Conservation (phyloP, 2,888 invertebrate genomes). For the Lissocephala sabroskyi region DNA sequence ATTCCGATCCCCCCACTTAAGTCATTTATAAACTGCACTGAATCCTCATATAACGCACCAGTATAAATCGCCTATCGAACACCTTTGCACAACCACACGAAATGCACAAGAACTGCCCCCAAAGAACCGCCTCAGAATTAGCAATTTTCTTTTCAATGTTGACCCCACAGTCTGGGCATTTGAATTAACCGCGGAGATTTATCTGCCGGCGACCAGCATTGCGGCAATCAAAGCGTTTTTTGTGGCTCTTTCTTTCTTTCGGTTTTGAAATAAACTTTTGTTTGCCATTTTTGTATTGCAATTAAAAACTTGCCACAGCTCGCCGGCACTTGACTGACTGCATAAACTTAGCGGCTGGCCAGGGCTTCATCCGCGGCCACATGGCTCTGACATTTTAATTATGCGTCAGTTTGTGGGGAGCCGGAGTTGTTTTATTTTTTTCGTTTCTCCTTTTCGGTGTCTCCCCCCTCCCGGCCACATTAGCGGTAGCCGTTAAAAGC, state of each 20-base stretch:
- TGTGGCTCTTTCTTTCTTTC: no score
- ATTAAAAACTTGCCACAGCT: not conserved
- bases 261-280: not conserved
- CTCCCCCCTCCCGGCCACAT: no score
- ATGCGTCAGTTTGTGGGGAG: conserved; percentile 48
- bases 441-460: no score
- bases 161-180: no score
- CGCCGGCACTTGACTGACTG: conserved; percentile 1
- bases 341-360: conserved; percentile 33
- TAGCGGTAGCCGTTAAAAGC: conserved; percentile 57
- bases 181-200: no score
- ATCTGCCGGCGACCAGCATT: no score
- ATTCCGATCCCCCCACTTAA: not conserved
- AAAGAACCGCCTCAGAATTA: no score
- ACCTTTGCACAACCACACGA: conserved; percentile 30
- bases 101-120: conserved; percentile 24
- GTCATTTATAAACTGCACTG: not conserved
- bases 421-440: no score
- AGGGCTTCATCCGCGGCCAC: conserved; percentile 20
- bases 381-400: conserved; percentile 60
- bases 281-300: not conserved
- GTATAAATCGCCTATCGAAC: not conserved
- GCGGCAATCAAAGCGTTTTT: no score
- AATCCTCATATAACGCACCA: not conserved
- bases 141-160: no score